A percentile compares a stretch with the other conserved stretches of the same genome.
Evolutionary conservation across 2,797 vertebrate species (phyloP).

Genomic region (Poeciliopsis infans): DNA sequence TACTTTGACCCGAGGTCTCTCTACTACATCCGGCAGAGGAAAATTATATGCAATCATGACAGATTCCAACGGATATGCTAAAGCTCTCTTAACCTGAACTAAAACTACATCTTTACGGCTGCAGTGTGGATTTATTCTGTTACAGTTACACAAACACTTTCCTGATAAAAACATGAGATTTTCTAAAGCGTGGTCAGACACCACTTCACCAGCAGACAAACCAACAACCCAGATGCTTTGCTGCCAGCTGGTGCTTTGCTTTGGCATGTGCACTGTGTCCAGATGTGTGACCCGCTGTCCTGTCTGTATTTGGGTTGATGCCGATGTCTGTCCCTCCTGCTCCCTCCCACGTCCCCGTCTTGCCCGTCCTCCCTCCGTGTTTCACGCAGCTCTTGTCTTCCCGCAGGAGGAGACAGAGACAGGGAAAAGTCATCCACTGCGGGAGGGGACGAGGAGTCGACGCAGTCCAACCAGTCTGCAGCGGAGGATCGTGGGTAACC

Average conservation of each 20-base stretch:
- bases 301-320: slow-evolving; percentile 22
- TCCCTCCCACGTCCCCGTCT: slow-evolving; percentile 11
- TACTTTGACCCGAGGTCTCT: too few relatives aligned
- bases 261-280: slow-evolving; percentile 67
- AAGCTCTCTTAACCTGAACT: background rate
- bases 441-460: slow-evolving; percentile 40
- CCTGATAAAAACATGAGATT: background rate
- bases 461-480: slow-evolving; percentile 80
- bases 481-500: slow-evolving; percentile 78
- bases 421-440: slow-evolving; percentile 42
- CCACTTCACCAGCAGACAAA: slow-evolving; percentile 17
- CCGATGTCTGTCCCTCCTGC: slow-evolving; percentile 9
- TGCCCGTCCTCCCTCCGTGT: slow-evolving; percentile 36
- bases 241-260: slow-evolving; percentile 40
- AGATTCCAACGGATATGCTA: background rate
- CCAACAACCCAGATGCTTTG: background rate
- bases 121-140: background rate
- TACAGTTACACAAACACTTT: background rate
- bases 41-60: background rate
- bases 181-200: background rate
- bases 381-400: slow-evolving; percentile 64
- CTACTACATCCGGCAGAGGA: too few relatives aligned
- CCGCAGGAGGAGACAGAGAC: slow-evolving; percentile 51
- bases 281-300: slow-evolving; percentile 32
- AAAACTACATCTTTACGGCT: background rate